These are phyloP conservation scores for Buceros bicornis DNA, from an alignment of 2,797 vertebrate species.

Conservation along the genomic window DNA sequence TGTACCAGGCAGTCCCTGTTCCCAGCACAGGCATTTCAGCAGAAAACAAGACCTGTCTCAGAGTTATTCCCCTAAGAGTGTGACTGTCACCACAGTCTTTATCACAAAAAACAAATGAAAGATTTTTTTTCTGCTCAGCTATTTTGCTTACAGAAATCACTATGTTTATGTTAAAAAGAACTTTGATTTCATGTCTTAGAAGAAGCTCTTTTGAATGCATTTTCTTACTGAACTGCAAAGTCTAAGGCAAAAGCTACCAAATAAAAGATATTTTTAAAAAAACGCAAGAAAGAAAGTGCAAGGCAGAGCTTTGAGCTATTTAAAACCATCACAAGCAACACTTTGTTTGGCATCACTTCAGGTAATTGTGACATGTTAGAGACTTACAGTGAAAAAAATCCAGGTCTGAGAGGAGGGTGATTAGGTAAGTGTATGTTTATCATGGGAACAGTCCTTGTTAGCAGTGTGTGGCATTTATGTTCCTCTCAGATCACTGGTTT, in stretches of 20 bases:
- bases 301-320: neutral
- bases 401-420: neutral
- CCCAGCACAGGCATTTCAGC: neutral
- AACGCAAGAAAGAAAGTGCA: neutral
- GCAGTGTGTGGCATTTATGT: neutral
- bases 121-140: neutral
- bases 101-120: neutral
- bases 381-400: neutral
- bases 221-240: neutral
- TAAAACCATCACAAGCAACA: neutral
- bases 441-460: constrained; percentile 9
- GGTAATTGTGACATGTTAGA: neutral
- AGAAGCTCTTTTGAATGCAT: neutral
- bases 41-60: neutral
- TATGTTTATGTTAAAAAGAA: neutral
- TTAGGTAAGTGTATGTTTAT: neutral
- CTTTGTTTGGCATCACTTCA: neutral
- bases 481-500: neutral
- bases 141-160: neutral
- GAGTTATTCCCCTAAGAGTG: neutral
- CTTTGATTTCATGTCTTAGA: neutral
- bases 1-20: neutral
- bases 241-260: neutral
- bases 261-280: neutral
- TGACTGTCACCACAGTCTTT: neutral